Evolutionary conservation across 2,888 invertebrate species (phyloP), one percentile per base, ranked within the genome.

Genomic region (Agrotis segetum): DNA sequence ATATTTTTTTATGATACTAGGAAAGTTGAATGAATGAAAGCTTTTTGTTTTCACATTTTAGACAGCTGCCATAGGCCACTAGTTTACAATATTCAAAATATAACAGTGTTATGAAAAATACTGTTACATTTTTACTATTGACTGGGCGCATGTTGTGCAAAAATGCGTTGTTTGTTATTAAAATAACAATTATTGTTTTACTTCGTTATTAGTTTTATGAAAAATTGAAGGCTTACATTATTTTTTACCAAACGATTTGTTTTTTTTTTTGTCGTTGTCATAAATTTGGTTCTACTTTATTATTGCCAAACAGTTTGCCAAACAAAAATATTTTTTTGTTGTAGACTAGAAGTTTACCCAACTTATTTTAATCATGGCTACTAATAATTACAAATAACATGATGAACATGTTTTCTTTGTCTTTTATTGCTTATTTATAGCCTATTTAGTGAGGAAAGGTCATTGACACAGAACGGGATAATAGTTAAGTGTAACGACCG

Each of bases 21-120:
- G 1, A 55, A 55, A 55, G 1, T 44, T 14, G 9, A 44, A 55
- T 4, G 13, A 13, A 49, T 46, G 4, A 14, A 34, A 70, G 3
- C 19, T 40, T 74, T 60, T 58, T 29, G 34, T 21, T 53, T 34
- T 13, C 3, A 29, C 14, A 49, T 53, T 60, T 58, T 74, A 34
- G 21, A 55, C 56, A 50, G 44, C 21, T n/a, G 40, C 53, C n/a
- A 24, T 55, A 40, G 44, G 17, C 34, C 16, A 3, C 11, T 24
- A 40, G 44, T 50, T 60, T 50, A 68, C 17, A 61, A 69, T 40
- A 52, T 62, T 62, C 11, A 40, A 44, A 59, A 21, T 19, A 17
- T 2, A 77, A 77, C 17, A 14, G 13, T 40, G 24, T n/a, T 58
- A 47, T 47, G 47, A 62, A 71, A 59, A 47, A 77, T 14, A 47